These are phyloP conservation scores for Phalera bucephala DNA, from an alignment of 2,888 invertebrate species.

Conservation along the genomic window DNA sequence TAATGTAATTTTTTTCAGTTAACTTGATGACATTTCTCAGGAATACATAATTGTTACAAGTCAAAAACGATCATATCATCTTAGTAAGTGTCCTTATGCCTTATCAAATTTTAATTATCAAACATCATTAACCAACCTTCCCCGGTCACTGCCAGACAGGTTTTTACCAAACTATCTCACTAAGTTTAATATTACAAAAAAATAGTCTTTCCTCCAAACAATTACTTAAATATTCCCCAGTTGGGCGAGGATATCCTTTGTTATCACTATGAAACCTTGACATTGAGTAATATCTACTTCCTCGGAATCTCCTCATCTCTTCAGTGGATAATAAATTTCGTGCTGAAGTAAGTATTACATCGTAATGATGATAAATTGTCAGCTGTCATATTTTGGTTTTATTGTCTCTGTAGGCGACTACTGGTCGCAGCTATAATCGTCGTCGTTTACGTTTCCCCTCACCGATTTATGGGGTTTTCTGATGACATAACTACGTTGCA, in stretches of 20 bases:
- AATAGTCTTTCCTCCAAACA: conserved; percentile 23
- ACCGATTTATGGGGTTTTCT: conserved; percentile 67
- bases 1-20: too few species aligned
- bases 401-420: conserved; percentile 57
- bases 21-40: too few species aligned
- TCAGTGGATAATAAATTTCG: conserved; percentile 55
- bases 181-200: not conserved
- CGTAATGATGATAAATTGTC: conserved; percentile 57
- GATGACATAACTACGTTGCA: conserved; percentile 71
- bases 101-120: too few species aligned
- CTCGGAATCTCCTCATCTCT: conserved; percentile 48
- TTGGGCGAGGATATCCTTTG: conserved; percentile 36
- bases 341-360: conserved; percentile 50
- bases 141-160: too few species aligned
- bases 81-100: too few species aligned
- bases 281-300: conserved; percentile 59
- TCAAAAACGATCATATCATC: too few species aligned
- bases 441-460: conserved; percentile 61
- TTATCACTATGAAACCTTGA: conserved; percentile 48
- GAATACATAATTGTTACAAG: too few species aligned
- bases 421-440: conserved; percentile 50
- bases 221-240: conserved; percentile 36
- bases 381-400: conserved; percentile 63
- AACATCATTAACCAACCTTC: too few species aligned
- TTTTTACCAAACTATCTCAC: too few species aligned